Percentiles rank a stretch among this genome's conserved stretches.
These are phyloP conservation scores for Lacanobia wlatinum DNA, from an alignment of 2,888 invertebrate genomes.

Conservation along the genomic window DNA sequence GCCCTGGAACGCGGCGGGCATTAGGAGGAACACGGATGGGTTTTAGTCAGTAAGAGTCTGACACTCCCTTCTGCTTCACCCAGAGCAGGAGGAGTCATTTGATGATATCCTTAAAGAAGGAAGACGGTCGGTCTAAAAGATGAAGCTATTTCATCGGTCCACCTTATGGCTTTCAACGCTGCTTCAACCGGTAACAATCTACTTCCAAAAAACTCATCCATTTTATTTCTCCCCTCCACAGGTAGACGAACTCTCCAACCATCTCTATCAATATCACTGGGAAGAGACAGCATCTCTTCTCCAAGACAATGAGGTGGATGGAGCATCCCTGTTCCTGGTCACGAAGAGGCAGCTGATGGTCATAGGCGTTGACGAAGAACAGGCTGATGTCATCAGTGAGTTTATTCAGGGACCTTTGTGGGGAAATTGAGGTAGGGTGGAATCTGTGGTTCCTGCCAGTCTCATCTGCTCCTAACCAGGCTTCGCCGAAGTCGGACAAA, in stretches of 20 bases:
- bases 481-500: no score
- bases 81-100: no score
- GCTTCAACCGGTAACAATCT: no score
- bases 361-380: slow-evolving; percentile 80
- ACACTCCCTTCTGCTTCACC: no score
- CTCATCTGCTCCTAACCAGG: neutral
- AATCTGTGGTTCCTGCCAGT: neutral
- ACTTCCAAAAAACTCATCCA: neutral
- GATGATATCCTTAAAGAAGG: no score
- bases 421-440: neutral
- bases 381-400: slow-evolving; percentile 79
- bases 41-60: no score
- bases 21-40: no score
- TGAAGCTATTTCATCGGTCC: no score
- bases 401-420: slow-evolving; percentile 71
- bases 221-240: slow-evolving; percentile 44
- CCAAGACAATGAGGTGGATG: slow-evolving; percentile 85
- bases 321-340: slow-evolving; percentile 81
- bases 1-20: no score
- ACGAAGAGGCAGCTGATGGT: slow-evolving; percentile 79
- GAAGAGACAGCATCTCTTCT: slow-evolving; percentile 77
- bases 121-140: no score
- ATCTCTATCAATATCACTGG: slow-evolving; percentile 78
- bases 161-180: no score
- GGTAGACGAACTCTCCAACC: slow-evolving; percentile 75